Conservation (phyloP, 2,113 vertebrate genomes). For the Alaudala cheleensis region DNA sequence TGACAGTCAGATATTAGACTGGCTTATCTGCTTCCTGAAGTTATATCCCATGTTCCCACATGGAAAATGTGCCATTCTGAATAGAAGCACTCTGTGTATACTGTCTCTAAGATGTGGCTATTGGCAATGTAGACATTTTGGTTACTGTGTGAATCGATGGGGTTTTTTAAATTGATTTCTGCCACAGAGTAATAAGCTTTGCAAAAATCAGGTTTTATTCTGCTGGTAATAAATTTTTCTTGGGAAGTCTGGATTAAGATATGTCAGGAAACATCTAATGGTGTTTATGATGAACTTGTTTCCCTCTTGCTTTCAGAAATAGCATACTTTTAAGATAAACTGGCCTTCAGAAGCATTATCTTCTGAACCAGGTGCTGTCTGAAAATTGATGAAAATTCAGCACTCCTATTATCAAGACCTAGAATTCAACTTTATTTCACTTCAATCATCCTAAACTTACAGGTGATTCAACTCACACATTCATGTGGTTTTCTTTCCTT, state of each 20-base stretch:
- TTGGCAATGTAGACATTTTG: background rate
- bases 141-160: background rate
- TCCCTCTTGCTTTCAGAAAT: background rate
- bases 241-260: background rate
- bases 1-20: background rate
- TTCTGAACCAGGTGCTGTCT: background rate
- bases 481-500: background rate
- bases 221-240: background rate
- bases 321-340: background rate
- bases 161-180: background rate
- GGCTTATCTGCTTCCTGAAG: background rate
- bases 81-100: background rate
- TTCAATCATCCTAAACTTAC: background rate
- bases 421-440: background rate
- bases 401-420: background rate
- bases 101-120: background rate
- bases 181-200: background rate
- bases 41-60: background rate
- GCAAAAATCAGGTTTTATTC: background rate
- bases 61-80: background rate
- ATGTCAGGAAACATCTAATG: background rate
- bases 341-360: background rate
- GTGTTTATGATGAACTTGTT: background rate
- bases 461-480: background rate
- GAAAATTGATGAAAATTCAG: background rate